These are phyloP conservation scores for Conomelus anceps DNA, from an alignment of 2,888 invertebrate genomes.

Conservation along the genomic window DNA sequence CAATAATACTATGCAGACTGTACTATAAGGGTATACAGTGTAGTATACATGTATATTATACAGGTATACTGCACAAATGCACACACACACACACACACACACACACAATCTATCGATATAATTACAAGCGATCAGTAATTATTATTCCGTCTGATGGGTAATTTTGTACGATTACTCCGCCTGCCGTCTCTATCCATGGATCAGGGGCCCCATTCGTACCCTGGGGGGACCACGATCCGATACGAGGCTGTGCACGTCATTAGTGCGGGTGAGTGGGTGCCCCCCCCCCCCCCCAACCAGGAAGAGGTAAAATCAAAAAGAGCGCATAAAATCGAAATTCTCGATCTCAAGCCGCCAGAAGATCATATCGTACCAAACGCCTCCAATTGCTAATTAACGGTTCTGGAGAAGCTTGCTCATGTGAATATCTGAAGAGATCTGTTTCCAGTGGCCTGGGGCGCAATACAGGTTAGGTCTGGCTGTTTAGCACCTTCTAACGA, in stretches of 20 bases:
- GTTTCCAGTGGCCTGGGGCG: neutral
- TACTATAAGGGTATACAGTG: neutral
- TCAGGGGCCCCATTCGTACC: neutral
- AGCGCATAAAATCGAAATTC: too few relatives aligned
- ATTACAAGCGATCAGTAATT: conserved; percentile 26
- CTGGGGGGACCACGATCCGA: conserved; percentile 19
- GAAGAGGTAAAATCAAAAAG: too few relatives aligned
- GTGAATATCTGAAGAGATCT: neutral
- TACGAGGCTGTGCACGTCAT: too few relatives aligned
- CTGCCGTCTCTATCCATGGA: too few relatives aligned
- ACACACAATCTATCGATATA: conserved; percentile 11
- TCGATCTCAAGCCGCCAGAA: neutral
- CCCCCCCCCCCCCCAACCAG: neutral
- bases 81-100: too few relatives aligned
- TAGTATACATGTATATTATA: neutral
- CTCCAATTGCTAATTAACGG: neutral
- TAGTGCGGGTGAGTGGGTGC: conserved; percentile 24
- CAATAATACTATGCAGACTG: neutral
- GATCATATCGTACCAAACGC: neutral
- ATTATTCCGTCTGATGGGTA: conserved; percentile 28
- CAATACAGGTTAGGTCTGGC: neutral
- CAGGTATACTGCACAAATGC: too few relatives aligned
- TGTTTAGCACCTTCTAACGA: neutral
- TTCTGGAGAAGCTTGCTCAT: too few relatives aligned
- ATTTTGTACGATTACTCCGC: conserved; percentile 27